Conservation (phyloP, 1,140 invertebrate species). For the Papilio xuthus region DNA sequence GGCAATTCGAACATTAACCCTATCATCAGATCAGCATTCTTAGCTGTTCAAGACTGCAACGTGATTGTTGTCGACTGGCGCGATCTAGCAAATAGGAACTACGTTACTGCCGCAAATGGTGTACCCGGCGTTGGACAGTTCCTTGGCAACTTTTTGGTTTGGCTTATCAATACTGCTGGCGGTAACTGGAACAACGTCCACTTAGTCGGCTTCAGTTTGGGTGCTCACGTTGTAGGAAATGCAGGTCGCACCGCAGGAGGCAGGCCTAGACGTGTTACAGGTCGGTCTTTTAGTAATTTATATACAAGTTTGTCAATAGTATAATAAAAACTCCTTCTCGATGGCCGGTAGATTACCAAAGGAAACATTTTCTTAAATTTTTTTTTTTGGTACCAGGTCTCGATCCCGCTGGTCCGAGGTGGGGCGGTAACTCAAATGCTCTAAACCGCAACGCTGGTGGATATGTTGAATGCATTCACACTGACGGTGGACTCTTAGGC, state of each 20-base stretch:
- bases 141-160: conserved; percentile 32
- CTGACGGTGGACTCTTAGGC: conserved; percentile 80
- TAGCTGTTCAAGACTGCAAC: conserved; percentile 71
- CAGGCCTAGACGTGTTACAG: conserved; percentile 44
- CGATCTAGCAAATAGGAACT: conserved; percentile 71
- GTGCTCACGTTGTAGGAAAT: conserved; percentile 81
- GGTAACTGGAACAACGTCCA: conserved; percentile 81
- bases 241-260: conserved; percentile 81
- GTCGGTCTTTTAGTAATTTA: conserved; percentile 24
- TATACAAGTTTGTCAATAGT: too few species aligned
- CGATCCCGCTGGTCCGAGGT: conserved; percentile 81
- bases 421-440: conserved; percentile 64
- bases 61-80: conserved; percentile 83
- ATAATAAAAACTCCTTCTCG: too few species aligned
- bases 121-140: conserved; percentile 41
- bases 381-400: conserved; percentile 56
- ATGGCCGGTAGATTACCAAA: too few species aligned
- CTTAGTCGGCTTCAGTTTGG: conserved; percentile 87
- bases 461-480: conserved; percentile 86
- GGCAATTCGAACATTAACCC: conserved; percentile 50
- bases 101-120: conserved; percentile 78
- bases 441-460: conserved; percentile 82
- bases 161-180: conserved; percentile 41
- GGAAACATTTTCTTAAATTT: too few species aligned
- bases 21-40: conserved; percentile 56